Conservation (phyloP, 2,113 vertebrate genomes). For the Xiphophorus hellerii region DNA sequence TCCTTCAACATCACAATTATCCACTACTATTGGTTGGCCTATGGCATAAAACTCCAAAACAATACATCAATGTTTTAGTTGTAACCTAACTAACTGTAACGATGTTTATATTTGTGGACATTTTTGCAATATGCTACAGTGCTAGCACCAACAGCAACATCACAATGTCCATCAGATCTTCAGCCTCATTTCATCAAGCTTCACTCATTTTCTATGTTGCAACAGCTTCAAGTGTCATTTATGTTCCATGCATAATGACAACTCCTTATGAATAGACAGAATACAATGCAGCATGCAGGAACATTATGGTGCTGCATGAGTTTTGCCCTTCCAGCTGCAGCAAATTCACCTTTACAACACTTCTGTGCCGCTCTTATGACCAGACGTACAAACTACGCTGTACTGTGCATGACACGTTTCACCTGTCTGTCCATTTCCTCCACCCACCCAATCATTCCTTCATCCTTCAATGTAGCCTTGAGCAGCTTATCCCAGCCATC, state of each 20-base stretch:
- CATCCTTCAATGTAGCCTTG: slow-evolving; percentile 82
- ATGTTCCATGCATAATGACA: background rate
- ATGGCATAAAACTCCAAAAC: background rate
- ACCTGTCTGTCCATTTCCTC: slow-evolving; percentile 77
- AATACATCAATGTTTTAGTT: background rate
- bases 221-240: slow-evolving; percentile 1
- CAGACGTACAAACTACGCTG: background rate
- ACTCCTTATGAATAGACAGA: slow-evolving; percentile 7
- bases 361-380: background rate
- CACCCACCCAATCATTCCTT: slow-evolving; percentile 55
- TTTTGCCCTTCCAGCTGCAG: slow-evolving; percentile 29
- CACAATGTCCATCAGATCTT: slow-evolving; percentile 11
- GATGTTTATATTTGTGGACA: background rate
- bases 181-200: slow-evolving; percentile 23
- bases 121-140: background rate
- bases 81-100: background rate
- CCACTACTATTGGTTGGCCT: background rate
- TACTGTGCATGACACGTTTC: slow-evolving; percentile 60
- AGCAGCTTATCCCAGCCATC: slow-evolving; percentile 90
- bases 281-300: slow-evolving; percentile 51
- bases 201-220: background rate
- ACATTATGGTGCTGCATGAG: slow-evolving; percentile 23
- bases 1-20: too few species aligned
- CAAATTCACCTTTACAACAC: background rate
- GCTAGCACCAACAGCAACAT: background rate